Percentiles rank a stretch among this genome's conserved stretches.
phyloP scores from a whole-genome alignment of 2,797 vertebrate genomes.

The Mus minutoides region DNA sequence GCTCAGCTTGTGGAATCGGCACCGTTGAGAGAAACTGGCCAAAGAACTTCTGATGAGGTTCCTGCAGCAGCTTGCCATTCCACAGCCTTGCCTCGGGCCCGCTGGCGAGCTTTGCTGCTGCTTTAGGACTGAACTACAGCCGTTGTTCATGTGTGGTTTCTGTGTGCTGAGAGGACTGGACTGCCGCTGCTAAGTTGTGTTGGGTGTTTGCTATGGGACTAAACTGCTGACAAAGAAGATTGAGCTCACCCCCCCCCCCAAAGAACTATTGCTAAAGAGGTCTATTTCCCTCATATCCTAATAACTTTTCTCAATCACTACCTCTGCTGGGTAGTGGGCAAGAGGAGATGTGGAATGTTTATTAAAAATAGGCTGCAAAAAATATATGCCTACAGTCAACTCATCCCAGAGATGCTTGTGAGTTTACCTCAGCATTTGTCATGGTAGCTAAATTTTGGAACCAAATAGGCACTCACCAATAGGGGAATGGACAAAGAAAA shows the following conservation, averaged over 20 bases:
- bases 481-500: not conserved
- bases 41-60: too few species aligned
- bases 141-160: not conserved
- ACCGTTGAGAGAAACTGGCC: not conserved
- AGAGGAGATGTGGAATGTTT: not conserved
- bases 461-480: not conserved
- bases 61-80: not conserved
- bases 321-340: not conserved
- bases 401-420: not conserved
- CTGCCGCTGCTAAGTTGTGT: not conserved
- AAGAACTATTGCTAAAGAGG: not conserved
- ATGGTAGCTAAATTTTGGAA: not conserved
- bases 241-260: rapidly evolving
- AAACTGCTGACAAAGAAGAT: not conserved
- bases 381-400: not conserved
- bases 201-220: not conserved
- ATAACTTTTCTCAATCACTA: not conserved
- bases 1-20: not conserved
- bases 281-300: too few species aligned
- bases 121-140: not conserved
- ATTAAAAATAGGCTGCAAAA: not conserved
- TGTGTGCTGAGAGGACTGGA: not conserved
- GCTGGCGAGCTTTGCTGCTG: not conserved
- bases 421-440: not conserved
- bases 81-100: not conserved